Percentiles rank a stretch among this genome's conserved stretches.
Conservation (phyloP, 2,888 invertebrate species). For the Ennomos fuscantarius region DNA sequence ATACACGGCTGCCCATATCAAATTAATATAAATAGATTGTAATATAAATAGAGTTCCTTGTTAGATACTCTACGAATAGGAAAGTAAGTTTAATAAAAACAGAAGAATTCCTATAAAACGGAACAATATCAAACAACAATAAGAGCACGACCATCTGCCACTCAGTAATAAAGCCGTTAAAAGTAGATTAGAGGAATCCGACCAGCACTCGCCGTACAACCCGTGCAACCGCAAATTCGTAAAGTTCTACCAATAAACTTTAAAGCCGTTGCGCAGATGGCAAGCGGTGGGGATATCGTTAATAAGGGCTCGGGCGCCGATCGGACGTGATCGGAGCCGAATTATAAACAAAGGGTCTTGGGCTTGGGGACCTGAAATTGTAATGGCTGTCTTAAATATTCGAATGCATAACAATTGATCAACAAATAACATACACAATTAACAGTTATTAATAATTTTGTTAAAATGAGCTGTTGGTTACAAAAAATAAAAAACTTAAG, state of each 20-base stretch:
- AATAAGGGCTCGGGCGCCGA: not conserved
- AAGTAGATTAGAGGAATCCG: conserved; percentile 15
- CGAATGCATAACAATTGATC: no score
- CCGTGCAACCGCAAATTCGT: conserved; percentile 25
- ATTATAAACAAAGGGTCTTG: conserved; percentile 4
- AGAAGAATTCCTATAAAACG: no score
- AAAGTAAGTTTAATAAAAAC: no score
- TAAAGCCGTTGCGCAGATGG: conserved; percentile 19
- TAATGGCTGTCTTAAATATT: not conserved
- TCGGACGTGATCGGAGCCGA: conserved; percentile 3
- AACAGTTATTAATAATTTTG: no score
- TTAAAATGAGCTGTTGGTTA: no score
- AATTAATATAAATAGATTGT: no score
- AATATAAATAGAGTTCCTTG: no score
- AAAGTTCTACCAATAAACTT: conserved; percentile 29
- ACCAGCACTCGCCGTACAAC: conserved; percentile 2
- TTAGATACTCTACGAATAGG: no score
- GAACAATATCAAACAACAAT: not conserved
- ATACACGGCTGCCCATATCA: no score
- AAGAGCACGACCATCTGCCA: conserved; percentile 5
- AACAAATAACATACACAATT: no score
- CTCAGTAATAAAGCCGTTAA: conserved; percentile 16
- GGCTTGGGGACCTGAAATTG: not conserved
- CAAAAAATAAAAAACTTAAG: no score
- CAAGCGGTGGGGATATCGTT: conserved; percentile 6